These are phyloP conservation scores for Blastobasis lacticolella DNA, from an alignment of 2,888 invertebrate species.

Conservation along the genomic window DNA sequence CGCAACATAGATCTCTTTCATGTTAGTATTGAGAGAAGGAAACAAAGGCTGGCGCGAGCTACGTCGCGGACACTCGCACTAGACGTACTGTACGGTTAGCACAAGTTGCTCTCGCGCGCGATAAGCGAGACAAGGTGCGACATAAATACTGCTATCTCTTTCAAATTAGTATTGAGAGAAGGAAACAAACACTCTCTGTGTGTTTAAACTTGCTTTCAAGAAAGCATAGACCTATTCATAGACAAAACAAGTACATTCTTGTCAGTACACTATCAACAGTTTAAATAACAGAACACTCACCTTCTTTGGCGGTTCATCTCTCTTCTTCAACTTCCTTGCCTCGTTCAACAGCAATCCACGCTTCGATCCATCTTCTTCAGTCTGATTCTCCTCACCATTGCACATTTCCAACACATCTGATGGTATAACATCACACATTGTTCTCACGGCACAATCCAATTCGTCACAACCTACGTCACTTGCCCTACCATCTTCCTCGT, in stretches of 20 bases:
- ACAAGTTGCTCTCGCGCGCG: no score
- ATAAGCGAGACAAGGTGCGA: no score
- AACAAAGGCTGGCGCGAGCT: no score
- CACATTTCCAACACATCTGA: conserved; percentile 8
- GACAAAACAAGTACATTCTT: neutral
- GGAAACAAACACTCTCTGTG: no score
- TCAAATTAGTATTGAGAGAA: no score
- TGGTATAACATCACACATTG: conserved; percentile 16
- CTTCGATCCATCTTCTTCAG: conserved; percentile 1
- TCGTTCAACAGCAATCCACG: conserved; percentile 42
- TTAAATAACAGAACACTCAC: conserved; percentile 29
- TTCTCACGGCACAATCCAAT: conserved; percentile 42
- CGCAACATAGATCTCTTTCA: no score
- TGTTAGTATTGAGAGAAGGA: no score
- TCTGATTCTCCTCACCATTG: neutral
- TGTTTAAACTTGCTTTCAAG: no score
- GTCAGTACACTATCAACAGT: neutral
- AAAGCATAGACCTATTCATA: neutral
- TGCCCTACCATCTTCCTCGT: conserved; percentile 22
- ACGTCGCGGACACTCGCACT: no score
- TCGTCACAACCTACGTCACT: conserved; percentile 32
- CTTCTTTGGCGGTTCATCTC: conserved; percentile 38
- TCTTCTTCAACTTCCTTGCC: conserved; percentile 33
- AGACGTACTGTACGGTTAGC: no score
- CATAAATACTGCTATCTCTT: no score